Evolutionary conservation across 2,113 vertebrate genomes (phyloP).

Genomic region (Alosa alosa): DNA sequence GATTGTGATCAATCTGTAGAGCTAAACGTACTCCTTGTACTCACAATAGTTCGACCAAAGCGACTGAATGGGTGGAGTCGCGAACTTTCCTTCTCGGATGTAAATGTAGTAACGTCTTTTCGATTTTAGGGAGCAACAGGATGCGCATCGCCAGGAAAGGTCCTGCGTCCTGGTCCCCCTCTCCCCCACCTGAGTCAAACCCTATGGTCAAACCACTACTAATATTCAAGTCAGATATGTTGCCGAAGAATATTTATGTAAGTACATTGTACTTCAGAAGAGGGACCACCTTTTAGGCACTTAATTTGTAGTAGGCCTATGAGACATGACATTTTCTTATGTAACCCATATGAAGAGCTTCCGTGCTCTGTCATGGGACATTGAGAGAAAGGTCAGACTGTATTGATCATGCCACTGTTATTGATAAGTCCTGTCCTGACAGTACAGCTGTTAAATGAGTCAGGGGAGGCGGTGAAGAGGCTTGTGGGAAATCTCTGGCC

Average conservation of each 20-base stretch:
- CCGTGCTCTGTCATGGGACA: conserved; percentile 29
- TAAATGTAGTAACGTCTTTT: not conserved
- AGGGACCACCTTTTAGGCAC: not conserved
- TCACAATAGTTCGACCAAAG: not conserved
- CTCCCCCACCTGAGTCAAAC: not conserved
- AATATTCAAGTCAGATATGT: not conserved
- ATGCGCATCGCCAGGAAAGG: not conserved
- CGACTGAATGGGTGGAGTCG: not conserved
- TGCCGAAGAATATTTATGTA: not conserved
- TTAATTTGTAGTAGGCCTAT: not conserved
- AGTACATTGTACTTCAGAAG: not conserved
- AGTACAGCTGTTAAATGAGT: conserved; percentile 27
- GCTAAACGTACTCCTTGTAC: not conserved
- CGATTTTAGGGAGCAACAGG: not conserved
- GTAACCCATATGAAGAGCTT: conserved; percentile 29
- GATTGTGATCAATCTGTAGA: not conserved
- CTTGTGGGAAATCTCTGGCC: not conserved
- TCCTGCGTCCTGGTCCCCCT: not conserved
- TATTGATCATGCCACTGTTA: conserved; percentile 36
- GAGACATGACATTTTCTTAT: conserved; percentile 21
- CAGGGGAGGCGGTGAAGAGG: not conserved
- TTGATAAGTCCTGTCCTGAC: conserved; percentile 30
- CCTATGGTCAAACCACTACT: not conserved
- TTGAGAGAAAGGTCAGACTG: conserved; percentile 34
- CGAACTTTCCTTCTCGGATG: not conserved